Evolutionary conservation across 1,140 invertebrate species (phyloP).

Genomic region (Megalonaias nervosa): DNA sequence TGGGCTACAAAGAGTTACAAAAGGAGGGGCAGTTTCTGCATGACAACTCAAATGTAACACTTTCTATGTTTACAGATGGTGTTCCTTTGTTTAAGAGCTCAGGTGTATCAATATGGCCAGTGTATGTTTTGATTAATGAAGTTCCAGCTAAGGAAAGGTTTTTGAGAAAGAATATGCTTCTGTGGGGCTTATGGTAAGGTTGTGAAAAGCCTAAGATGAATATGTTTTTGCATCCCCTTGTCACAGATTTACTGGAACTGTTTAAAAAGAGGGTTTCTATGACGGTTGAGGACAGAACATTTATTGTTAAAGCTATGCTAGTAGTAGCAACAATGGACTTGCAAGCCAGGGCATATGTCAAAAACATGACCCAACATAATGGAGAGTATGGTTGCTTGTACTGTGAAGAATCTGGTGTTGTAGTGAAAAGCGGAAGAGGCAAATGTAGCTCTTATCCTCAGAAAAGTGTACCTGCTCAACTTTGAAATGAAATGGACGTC

Average conservation of each 20-base stretch:
- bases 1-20: too few species aligned
- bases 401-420: constrained; percentile 22
- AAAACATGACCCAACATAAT: constrained; percentile 26
- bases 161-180: constrained; percentile 19
- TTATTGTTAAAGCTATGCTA: constrained; percentile 23
- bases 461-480: neutral
- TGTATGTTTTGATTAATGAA: constrained; percentile 35
- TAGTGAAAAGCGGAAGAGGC: constrained; percentile 19
- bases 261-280: constrained; percentile 14
- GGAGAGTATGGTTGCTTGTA: constrained; percentile 21
- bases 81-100: constrained; percentile 25
- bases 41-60: constrained; percentile 3
- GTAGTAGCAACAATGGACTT: constrained; percentile 32
- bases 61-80: constrained; percentile 37
- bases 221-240: constrained; percentile 14
- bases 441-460: constrained; percentile 15
- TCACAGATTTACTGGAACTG: constrained; percentile 10
- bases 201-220: constrained; percentile 5
- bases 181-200: constrained; percentile 37
- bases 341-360: constrained; percentile 24
- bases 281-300: neutral
- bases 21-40: constrained; percentile 18
- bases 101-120: constrained; percentile 29
- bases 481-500: neutral
- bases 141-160: constrained; percentile 16